Conservation (phyloP, 2,797 vertebrate species). For the Lagorchestes hirsutus region DNA sequence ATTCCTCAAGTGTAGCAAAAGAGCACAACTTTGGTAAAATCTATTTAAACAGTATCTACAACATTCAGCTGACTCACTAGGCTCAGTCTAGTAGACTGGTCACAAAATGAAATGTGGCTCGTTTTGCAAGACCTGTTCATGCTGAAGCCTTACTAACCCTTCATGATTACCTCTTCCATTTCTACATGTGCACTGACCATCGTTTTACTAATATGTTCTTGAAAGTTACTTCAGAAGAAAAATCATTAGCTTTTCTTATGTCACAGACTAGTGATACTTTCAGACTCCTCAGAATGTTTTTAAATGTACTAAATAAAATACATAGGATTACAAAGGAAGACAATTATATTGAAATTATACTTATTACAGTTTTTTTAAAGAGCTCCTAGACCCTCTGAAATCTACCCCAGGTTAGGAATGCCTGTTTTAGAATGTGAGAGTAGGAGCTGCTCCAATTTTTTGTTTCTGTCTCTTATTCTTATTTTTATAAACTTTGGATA, state of each 20-base stretch:
- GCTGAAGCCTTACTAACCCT: background rate
- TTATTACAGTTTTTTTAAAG: background rate
- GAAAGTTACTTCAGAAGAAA: background rate
- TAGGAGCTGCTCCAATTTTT: background rate
- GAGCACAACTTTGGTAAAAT: background rate
- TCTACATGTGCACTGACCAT: background rate
- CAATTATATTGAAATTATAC: background rate
- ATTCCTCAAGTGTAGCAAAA: background rate
- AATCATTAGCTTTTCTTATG: background rate
- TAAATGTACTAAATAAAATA: background rate
- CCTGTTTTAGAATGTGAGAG: background rate
- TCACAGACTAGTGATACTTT: background rate
- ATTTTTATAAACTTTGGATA: background rate
- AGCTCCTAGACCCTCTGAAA: background rate
- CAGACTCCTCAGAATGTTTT: background rate
- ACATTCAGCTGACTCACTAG: background rate
- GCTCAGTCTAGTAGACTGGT: background rate
- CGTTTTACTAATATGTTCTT: background rate
- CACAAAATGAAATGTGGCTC: background rate
- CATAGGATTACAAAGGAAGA: background rate
- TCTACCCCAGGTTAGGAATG: background rate
- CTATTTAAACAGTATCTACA: background rate
- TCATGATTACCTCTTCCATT: background rate
- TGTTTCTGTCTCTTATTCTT: background rate
- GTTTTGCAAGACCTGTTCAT: background rate